Conservation (phyloP, 2,797 vertebrate genomes). For the Phoxinus dragarum region DNA sequence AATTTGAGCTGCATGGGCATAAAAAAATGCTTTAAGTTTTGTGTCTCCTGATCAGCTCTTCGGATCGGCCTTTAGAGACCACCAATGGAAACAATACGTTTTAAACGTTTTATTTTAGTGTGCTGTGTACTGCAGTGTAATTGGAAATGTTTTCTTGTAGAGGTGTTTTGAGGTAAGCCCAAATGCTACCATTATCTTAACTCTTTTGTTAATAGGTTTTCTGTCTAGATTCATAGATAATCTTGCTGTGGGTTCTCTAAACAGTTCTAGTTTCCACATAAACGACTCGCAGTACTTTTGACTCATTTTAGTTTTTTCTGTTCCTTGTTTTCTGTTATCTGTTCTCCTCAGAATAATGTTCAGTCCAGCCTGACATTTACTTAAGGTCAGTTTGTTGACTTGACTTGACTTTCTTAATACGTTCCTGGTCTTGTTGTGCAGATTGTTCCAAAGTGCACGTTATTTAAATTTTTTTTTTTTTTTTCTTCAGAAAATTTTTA, state of each 20-base stretch:
- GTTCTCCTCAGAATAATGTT: constrained; percentile 17
- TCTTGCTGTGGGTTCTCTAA: not conserved
- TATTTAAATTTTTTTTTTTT: not conserved
- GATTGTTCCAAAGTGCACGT: constrained; percentile 11
- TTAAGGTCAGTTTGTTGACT: constrained; percentile 28
- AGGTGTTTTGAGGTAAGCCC: not conserved
- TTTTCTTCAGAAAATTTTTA: not conserved
- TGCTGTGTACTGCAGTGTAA: not conserved
- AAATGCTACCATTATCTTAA: not conserved
- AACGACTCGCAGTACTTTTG: not conserved
- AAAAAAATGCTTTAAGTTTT: too few relatives aligned
- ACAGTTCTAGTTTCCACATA: not conserved
- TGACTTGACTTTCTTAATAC: constrained; percentile 6
- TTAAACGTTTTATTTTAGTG: not conserved
- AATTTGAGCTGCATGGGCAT: too few relatives aligned
- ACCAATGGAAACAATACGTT: too few relatives aligned
- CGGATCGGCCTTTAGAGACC: too few relatives aligned
- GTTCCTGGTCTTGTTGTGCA: not conserved
- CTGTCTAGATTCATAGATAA: constrained; percentile 7
- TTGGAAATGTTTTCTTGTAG: not conserved
- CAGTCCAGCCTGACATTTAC: not conserved
- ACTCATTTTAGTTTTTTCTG: not conserved
- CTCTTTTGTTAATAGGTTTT: not conserved
- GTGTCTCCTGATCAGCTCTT: too few relatives aligned
- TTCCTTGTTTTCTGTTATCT: constrained; percentile 18